A percentile compares a stretch with the other conserved stretches of the same genome.
phyloP scores from a whole-genome alignment of 2,888 invertebrate genomes.

The Ypsolopha sequella region DNA sequence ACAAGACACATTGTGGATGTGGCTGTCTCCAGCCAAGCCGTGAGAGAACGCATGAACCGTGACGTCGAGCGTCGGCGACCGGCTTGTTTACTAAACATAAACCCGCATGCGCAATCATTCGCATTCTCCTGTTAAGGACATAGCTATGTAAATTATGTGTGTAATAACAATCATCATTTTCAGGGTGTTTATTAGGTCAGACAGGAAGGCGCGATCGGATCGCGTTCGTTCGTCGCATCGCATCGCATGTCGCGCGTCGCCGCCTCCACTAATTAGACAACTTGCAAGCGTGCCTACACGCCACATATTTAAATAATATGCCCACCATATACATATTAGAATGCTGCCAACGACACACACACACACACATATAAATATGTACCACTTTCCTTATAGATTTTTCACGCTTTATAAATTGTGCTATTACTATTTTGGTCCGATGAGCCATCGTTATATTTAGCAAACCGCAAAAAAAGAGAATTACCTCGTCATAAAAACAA shows the following conservation, averaged over 20 bases:
- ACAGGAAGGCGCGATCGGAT: neutral
- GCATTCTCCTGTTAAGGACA: neutral
- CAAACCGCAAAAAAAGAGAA: neutral
- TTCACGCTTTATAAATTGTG: neutral
- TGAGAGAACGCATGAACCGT: neutral
- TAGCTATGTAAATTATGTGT: neutral
- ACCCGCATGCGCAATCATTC: neutral
- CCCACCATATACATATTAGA: conserved; percentile 7
- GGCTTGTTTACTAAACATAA: neutral
- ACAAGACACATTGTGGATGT: too few relatives aligned
- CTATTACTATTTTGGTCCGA: too few relatives aligned
- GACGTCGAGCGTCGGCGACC: neutral
- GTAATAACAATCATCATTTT: neutral
- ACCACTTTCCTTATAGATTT: neutral
- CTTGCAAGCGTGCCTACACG: conserved; percentile 8
- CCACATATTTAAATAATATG: conserved; percentile 8
- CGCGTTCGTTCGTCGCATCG: conserved; percentile 1
- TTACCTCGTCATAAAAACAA: conserved; percentile 60
- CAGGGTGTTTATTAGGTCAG: neutral
- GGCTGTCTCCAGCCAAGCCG: too few relatives aligned
- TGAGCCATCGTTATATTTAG: too few relatives aligned
- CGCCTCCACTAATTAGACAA: conserved; percentile 9
- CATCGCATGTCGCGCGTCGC: conserved; percentile 9
- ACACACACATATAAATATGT: neutral
- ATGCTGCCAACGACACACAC: conserved; percentile 3